A percentile compares a stretch with the other conserved stretches of the same genome.
Conservation (phyloP, 1,140 invertebrate species). For the Mizuhopecten yessoensis region DNA sequence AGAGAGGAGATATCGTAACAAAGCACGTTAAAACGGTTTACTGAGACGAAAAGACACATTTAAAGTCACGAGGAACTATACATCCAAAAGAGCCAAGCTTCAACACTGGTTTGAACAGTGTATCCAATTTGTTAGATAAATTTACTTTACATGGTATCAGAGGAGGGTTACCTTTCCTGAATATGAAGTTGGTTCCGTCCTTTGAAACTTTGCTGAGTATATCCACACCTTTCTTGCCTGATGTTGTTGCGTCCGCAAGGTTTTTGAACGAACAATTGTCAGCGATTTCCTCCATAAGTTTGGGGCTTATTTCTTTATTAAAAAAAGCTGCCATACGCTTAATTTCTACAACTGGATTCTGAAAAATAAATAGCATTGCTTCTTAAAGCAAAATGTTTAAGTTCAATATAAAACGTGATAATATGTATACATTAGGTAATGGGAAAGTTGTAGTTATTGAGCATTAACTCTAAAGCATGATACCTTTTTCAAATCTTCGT, state of each 20-base stretch:
- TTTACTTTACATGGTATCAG: too few relatives aligned
- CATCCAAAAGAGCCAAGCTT: too few relatives aligned
- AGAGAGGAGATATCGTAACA: background rate
- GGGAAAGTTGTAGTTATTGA: too few relatives aligned
- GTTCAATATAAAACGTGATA: too few relatives aligned
- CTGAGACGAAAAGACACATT: too few relatives aligned
- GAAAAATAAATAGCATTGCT: background rate
- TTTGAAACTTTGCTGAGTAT: background rate
- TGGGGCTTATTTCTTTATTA: background rate
- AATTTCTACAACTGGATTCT: background rate
- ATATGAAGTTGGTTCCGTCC: background rate
- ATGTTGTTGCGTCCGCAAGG: background rate
- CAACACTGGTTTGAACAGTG: too few relatives aligned
- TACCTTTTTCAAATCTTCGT: constrained; percentile 32
- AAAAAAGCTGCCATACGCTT: background rate
- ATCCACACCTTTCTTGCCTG: background rate
- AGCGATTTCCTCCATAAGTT: background rate
- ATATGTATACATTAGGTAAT: too few relatives aligned
- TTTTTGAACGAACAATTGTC: background rate
- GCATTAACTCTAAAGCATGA: too few relatives aligned
- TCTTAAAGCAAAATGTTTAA: too few relatives aligned
- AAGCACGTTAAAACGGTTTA: background rate
- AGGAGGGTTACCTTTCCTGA: background rate
- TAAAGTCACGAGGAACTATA: too few relatives aligned
- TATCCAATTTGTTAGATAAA: too few relatives aligned